These are phyloP conservation scores for Cotesia chilonis DNA, from an alignment of 1,140 invertebrate genomes.

Conservation along the genomic window DNA sequence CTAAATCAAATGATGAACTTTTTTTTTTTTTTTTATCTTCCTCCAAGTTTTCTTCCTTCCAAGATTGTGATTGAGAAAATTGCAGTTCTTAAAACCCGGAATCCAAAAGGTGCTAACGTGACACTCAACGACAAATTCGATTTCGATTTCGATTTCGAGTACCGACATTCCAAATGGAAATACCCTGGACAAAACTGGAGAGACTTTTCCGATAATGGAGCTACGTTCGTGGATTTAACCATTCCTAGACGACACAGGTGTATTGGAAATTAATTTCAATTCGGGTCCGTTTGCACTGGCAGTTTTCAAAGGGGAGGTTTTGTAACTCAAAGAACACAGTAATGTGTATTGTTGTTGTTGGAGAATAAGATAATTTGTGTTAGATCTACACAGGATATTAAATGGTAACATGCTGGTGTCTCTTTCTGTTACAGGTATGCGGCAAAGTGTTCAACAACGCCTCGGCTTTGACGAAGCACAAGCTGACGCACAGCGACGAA, in stretches of 20 bases:
- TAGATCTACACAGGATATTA: slow-evolving; percentile 3
- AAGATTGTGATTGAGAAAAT: background rate
- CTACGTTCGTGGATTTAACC: slow-evolving; percentile 21
- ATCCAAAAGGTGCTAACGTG: slow-evolving; percentile 14
- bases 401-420: slow-evolving; percentile 41
- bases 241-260: slow-evolving; percentile 44
- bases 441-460: slow-evolving; percentile 97
- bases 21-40: too few relatives aligned
- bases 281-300: slow-evolving; percentile 9
- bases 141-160: slow-evolving; percentile 32
- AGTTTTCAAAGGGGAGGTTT: too few relatives aligned
- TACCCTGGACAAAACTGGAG: slow-evolving; percentile 40
- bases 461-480: slow-evolving; percentile 96
- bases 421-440: slow-evolving; percentile 77
- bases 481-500: slow-evolving; percentile 97
- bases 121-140: slow-evolving; percentile 15
- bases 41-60: too few relatives aligned
- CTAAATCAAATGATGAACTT: background rate
- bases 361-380: too few relatives aligned
- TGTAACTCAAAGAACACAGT: too few relatives aligned
- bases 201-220: slow-evolving; percentile 55
- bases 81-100: background rate
- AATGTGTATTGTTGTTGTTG: too few relatives aligned
- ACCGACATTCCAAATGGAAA: slow-evolving; percentile 34
- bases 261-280: slow-evolving; percentile 56